These are phyloP conservation scores for Polylopha cassiicola DNA, from an alignment of 2,888 invertebrate species.

Conservation along the genomic window DNA sequence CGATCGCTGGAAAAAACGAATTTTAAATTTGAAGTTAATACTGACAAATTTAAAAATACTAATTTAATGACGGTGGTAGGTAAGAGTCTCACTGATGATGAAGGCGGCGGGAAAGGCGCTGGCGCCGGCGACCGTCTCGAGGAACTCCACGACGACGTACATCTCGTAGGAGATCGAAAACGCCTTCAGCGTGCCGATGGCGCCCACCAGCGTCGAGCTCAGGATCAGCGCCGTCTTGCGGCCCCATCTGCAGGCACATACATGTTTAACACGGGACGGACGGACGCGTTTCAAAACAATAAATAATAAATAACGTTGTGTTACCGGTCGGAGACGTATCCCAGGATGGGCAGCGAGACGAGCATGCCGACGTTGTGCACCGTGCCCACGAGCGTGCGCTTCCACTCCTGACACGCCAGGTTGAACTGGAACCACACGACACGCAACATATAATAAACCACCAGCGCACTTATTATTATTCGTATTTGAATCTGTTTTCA, in stretches of 20 bases:
- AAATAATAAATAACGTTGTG: conserved; percentile 39
- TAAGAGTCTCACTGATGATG: conserved; percentile 57
- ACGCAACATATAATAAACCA: background rate
- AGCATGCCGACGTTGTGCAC: conserved; percentile 85
- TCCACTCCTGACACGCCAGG: conserved; percentile 80
- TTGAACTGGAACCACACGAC: conserved; percentile 50
- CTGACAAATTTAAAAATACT: background rate
- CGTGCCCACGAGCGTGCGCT: conserved; percentile 85
- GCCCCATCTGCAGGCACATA: conserved; percentile 51
- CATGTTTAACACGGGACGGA: conserved; percentile 4
- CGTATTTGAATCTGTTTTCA: too few species aligned
- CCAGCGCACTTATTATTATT: too few species aligned
- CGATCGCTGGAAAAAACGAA: conserved; percentile 53
- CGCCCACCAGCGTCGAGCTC: conserved; percentile 60
- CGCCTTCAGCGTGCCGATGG: conserved; percentile 73
- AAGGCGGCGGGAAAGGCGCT: conserved; percentile 78
- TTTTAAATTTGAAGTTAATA: background rate
- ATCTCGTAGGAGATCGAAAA: conserved; percentile 77
- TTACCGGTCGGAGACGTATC: conserved; percentile 82
- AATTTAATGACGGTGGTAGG: background rate
- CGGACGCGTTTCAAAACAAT: background rate
- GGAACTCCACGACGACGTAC: conserved; percentile 76
- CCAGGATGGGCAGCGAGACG: conserved; percentile 82
- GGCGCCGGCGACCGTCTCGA: conserved; percentile 76
- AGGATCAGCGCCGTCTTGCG: conserved; percentile 60